Conservation (phyloP, 2,113 vertebrate species). For the Drymodes brunneopygia region DNA sequence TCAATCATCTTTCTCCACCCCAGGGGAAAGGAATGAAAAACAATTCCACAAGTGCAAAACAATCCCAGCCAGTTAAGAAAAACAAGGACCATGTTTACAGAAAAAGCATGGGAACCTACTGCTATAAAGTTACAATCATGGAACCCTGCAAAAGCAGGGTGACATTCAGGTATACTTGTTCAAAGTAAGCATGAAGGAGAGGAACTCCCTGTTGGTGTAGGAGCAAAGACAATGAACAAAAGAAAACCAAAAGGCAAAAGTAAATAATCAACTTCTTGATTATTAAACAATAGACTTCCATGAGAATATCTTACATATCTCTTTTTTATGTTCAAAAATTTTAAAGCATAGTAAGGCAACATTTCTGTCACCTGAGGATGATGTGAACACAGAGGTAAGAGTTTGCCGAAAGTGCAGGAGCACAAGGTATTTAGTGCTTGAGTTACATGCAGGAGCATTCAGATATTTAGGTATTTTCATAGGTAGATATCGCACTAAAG, state of each 20-base stretch:
- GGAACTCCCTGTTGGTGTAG: neutral
- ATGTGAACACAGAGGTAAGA: neutral
- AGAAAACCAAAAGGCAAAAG: neutral
- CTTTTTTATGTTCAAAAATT: neutral
- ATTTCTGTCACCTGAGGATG: neutral
- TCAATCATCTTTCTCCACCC: too few species aligned
- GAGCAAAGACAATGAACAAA: neutral
- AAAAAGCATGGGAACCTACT: too few species aligned
- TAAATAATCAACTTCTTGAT: neutral
- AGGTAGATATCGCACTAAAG: neutral
- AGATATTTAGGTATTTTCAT: neutral
- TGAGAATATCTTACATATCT: accelerated
- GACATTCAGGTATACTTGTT: neutral
- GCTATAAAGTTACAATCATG: too few species aligned
- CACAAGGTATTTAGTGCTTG: neutral
- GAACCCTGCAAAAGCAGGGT: too few species aligned
- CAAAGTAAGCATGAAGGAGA: neutral
- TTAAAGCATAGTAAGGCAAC: neutral
- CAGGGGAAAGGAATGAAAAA: too few species aligned
- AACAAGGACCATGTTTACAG: too few species aligned
- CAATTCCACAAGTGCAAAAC: too few species aligned
- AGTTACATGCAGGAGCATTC: neutral
- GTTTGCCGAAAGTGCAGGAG: neutral
- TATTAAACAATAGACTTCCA: neutral
- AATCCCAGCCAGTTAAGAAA: too few species aligned